Evolutionary conservation across 2,888 invertebrate genomes (phyloP), one percentile per base, ranked within the genome.

Genomic region (Chymomyza fuscimana): DNA sequence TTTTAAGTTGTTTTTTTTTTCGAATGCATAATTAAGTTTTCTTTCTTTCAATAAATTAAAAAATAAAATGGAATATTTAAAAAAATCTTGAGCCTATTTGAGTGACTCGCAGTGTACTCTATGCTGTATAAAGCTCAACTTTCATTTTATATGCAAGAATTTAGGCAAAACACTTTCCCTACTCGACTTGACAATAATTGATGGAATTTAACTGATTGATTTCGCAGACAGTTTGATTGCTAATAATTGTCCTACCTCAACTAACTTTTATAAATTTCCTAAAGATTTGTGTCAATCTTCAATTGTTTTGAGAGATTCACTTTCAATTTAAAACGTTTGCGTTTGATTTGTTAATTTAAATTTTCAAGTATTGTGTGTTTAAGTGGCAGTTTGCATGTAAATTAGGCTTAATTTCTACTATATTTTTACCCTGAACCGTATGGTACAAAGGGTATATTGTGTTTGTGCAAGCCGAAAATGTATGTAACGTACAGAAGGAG

Each of bases 221-320:
- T 25, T 59, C 1, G 10, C 6, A 59, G 25, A 59, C 59, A 29
- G 19, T 54, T n/a, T 54, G 2, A 54, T 54, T 54, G 54, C 7
- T 19, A 19, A 15, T 22, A 54, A 54, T 54, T 22, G 54, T 19
- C 19, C 54, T 22, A 22, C 54, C 54, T 16, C 54, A 16, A 16
- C 16, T 22, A 54, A 19, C 10, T 22, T 4, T 1, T 54, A n/a
- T 12, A 12, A 2, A 16, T 54, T 54, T 16, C 54, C 6, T 16
- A 16, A 22, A 54, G 54, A 25, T 22, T 59, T 54, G 54, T 54
- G 19, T 15, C 54, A 54, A 9, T 46, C 73, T 70, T 77, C 72
- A 82, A 83, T 81, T 82, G 83, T 73, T 81, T 79, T 72, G 83
- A 65, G 68, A 76, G 63, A 58, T 73, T 71, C 81, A 70, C 63